Percentiles rank a stretch among this genome's conserved stretches.
These are phyloP conservation scores for Thereva unica DNA, from an alignment of 2,888 invertebrate species.

Conservation along the genomic window DNA sequence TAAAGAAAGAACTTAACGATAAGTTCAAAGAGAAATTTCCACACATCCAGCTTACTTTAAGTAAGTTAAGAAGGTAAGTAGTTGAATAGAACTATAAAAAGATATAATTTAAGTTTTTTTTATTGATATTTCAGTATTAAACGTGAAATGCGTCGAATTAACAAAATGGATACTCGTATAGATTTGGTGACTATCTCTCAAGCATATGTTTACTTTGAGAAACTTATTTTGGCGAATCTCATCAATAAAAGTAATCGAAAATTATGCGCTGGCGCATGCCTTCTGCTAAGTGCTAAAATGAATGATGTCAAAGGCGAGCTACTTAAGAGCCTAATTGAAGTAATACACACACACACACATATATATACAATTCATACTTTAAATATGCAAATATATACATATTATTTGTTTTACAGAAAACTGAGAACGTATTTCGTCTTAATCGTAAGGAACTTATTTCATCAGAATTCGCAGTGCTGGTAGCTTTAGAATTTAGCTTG, in stretches of 20 bases:
- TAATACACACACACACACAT: conserved; percentile 52
- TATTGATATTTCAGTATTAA: conserved; percentile 71
- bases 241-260: conserved; percentile 96
- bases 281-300: conserved; percentile 92
- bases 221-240: conserved; percentile 85
- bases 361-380: conserved; percentile 19
- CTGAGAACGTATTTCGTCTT: conserved; percentile 86
- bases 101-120: conserved; percentile 2
- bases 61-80: conserved; percentile 88
- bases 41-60: conserved; percentile 88
- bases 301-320: conserved; percentile 94
- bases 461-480: conserved; percentile 92
- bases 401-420: conserved; percentile 66
- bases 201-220: conserved; percentile 98
- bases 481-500: conserved; percentile 91
- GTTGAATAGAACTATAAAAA: not conserved
- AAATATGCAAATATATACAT: not conserved
- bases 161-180: conserved; percentile 77
- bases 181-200: conserved; percentile 93
- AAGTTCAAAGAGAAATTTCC: conserved; percentile 96
- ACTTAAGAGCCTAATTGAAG: conserved; percentile 86
- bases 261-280: conserved; percentile 91
- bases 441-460: conserved; percentile 87
- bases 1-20: conserved; percentile 96
- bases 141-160: conserved; percentile 92